Evolutionary conservation across 2,888 invertebrate species (phyloP).

Genomic region (Orchesellides sinensis): DNA sequence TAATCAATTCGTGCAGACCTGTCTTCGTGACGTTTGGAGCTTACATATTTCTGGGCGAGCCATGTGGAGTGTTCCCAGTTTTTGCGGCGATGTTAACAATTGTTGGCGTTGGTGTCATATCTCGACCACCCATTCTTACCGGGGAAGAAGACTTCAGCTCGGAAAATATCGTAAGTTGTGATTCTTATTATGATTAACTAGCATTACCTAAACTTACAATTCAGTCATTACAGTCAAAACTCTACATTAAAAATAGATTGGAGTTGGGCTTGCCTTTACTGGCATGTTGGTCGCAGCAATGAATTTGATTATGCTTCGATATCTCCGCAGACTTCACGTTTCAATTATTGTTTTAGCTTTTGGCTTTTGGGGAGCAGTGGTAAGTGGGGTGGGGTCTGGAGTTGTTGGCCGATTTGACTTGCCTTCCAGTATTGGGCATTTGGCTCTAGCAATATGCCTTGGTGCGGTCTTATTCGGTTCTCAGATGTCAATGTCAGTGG

Average conservation of each 20-base stretch:
- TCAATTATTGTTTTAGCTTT: conserved; percentile 61
- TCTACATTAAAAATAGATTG: conserved; percentile 34
- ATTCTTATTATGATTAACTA: background rate
- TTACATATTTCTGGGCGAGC: conserved; percentile 66
- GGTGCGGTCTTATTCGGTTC: conserved; percentile 49
- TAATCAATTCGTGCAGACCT: conserved; percentile 53
- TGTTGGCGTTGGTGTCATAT: conserved; percentile 67
- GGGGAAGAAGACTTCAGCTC: conserved; percentile 65
- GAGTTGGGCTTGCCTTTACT: conserved; percentile 60
- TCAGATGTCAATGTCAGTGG: conserved; percentile 62
- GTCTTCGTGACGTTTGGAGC: conserved; percentile 68
- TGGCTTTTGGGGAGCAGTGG: conserved; percentile 59
- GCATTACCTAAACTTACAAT: background rate
- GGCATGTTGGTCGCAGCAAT: conserved; percentile 56
- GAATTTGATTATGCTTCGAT: conserved; percentile 64
- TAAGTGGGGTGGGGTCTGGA: conserved; percentile 27
- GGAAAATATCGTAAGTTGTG: conserved; percentile 50
- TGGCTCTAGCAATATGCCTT: conserved; percentile 41
- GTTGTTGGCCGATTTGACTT: conserved; percentile 59
- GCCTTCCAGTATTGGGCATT: conserved; percentile 31
- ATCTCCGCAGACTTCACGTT: conserved; percentile 64
- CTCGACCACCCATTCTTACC: conserved; percentile 70
- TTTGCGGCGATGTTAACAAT: conserved; percentile 63
- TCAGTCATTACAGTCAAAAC: too few relatives aligned
- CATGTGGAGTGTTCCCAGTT: conserved; percentile 68